Conservation (phyloP, 2,888 invertebrate species). For the Apocheima hispidaria region DNA sequence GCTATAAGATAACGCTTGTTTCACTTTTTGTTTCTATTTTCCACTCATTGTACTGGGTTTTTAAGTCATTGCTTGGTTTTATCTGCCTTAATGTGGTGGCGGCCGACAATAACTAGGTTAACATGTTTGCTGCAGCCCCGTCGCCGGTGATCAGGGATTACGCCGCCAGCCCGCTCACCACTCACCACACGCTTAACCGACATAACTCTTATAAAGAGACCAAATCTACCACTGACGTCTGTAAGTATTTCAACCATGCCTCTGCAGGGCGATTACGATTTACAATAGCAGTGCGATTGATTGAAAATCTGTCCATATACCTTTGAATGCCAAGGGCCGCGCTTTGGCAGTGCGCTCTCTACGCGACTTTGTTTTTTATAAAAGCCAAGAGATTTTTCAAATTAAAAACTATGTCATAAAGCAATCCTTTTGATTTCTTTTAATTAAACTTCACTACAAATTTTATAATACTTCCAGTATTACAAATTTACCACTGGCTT, state of each 20-base stretch:
- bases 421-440: no score
- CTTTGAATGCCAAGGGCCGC: no score
- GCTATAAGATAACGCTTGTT: no score
- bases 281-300: background rate
- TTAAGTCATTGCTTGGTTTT: background rate
- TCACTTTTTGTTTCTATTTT: no score
- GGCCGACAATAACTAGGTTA: slow-evolving; percentile 72
- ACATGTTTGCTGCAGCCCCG: slow-evolving; percentile 58
- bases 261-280: background rate
- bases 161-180: slow-evolving; percentile 61
- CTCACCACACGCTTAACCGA: slow-evolving; percentile 65
- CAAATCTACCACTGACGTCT: slow-evolving; percentile 69
- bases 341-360: no score
- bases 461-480: no score
- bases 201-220: slow-evolving; percentile 82
- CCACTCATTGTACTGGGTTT: background rate
- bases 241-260: slow-evolving; percentile 63
- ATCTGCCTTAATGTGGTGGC: slow-evolving; percentile 46
- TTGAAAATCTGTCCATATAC: background rate
- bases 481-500: no score
- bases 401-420: no score
- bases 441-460: no score
- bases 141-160: slow-evolving; percentile 65
- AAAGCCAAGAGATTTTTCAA: no score
- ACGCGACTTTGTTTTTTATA: no score